These are phyloP conservation scores for Poecilus cupreus DNA, from an alignment of 2,888 invertebrate genomes.

Conservation along the genomic window DNA sequence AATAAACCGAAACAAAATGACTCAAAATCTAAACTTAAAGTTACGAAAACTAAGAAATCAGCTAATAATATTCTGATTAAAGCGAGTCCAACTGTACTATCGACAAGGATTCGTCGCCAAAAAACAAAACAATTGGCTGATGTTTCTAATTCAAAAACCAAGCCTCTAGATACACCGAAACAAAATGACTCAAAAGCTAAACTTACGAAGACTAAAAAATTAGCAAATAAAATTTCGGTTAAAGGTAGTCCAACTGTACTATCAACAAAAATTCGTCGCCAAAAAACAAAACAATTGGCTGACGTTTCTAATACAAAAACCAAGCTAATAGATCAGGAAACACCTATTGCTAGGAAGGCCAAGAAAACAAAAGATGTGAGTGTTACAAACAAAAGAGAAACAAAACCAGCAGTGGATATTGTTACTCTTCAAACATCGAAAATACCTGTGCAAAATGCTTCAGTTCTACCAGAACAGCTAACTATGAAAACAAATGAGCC, in stretches of 20 bases:
- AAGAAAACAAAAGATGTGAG: too few relatives aligned
- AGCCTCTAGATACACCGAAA: neutral
- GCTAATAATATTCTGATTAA: neutral
- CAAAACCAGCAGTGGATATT: too few relatives aligned
- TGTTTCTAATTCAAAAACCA: neutral
- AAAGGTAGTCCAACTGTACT: too few relatives aligned
- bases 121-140: neutral
- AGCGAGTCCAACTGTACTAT: neutral
- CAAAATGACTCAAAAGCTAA: too few relatives aligned
- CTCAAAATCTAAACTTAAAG: neutral
- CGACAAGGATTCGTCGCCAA: neutral
- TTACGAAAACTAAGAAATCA: neutral
- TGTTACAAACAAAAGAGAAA: too few relatives aligned
- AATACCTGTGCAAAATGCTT: too few relatives aligned
- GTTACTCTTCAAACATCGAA: too few relatives aligned
- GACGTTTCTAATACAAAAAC: neutral
- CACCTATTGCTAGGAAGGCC: too few relatives aligned
- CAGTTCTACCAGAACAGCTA: too few relatives aligned
- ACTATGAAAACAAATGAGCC: too few relatives aligned
- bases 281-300: neutral
- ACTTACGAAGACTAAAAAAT: too few relatives aligned
- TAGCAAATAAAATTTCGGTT: too few relatives aligned
- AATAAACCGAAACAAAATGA: neutral
- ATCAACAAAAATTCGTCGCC: neutral
- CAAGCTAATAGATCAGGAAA: neutral